phyloP scores from a whole-genome alignment of 2,888 invertebrate species.

The Drosophila macrospina region DNA sequence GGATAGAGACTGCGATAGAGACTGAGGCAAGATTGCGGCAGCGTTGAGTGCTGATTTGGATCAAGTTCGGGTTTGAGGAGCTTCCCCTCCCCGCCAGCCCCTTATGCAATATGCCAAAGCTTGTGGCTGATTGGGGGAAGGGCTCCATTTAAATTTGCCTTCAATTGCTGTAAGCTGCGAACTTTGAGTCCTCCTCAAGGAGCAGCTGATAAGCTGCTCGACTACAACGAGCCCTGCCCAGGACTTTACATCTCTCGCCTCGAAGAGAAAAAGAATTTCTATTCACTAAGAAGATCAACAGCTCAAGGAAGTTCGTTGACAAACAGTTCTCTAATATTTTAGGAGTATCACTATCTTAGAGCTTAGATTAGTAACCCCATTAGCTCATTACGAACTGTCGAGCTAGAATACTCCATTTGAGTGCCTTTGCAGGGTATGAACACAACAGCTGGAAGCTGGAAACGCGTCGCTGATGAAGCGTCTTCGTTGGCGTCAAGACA shows the following conservation, averaged over 20 bases:
- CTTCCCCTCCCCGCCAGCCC: no score
- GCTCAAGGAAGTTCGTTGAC: neutral
- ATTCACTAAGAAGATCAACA: neutral
- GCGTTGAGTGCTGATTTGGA: constrained; percentile 39
- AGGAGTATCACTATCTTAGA: no score
- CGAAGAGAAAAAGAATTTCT: neutral
- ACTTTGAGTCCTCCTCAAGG: constrained; percentile 27
- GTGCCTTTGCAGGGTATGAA: constrained; percentile 21
- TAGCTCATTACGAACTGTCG: neutral
- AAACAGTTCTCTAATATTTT: neutral
- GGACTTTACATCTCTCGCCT: neutral
- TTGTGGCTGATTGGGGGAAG: constrained; percentile 17
- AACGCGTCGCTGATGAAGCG: constrained; percentile 52
- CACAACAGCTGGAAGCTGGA: constrained; percentile 50
- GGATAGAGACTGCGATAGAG: neutral
- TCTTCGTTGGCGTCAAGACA: constrained; percentile 38
- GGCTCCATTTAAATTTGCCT: constrained; percentile 63
- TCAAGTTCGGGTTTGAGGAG: constrained; percentile 4
- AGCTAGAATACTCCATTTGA: neutral
- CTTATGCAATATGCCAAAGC: constrained; percentile 28
- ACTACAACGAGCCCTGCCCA: constrained; percentile 3
- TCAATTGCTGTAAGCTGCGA: constrained; percentile 59
- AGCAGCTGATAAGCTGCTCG: constrained; percentile 15
- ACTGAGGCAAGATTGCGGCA: constrained; percentile 9
- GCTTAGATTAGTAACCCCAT: neutral